Conservation (phyloP, 2,888 invertebrate species). For the Clostera curtula region DNA sequence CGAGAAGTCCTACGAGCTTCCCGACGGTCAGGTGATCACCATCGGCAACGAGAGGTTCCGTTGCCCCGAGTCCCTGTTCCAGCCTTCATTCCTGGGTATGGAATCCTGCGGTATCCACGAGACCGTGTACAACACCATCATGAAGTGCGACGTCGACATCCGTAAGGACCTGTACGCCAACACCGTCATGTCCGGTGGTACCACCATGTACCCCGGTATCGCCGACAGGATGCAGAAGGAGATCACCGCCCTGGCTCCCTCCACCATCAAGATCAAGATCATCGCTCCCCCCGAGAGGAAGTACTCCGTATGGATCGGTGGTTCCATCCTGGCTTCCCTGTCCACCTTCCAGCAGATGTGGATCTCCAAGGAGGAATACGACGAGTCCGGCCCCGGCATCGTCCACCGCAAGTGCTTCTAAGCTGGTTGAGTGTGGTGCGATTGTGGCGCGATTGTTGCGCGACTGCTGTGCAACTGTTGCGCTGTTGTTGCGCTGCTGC, state of each 20-base stretch:
- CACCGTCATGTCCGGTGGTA: constrained; percentile 93
- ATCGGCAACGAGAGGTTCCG: constrained; percentile 94
- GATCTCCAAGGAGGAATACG: constrained; percentile 94
- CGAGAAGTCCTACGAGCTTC: constrained; percentile 93
- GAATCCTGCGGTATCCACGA: constrained; percentile 95
- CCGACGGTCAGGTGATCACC: constrained; percentile 94
- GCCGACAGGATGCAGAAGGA: constrained; percentile 94
- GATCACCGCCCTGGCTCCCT: constrained; percentile 91
- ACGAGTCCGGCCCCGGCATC: constrained; percentile 87
- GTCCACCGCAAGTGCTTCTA: constrained; percentile 85
- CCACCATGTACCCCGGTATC: constrained; percentile 93
- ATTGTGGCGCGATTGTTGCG: constrained; percentile 20
- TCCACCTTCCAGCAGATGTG: constrained; percentile 95
- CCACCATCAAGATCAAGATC: constrained; percentile 96
- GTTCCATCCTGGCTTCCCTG: constrained; percentile 90
- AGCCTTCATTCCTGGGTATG: constrained; percentile 91
- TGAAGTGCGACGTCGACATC: constrained; percentile 98
- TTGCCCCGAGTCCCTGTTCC: constrained; percentile 92
- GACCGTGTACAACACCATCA: constrained; percentile 97
- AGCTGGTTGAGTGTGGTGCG: constrained; percentile 39
- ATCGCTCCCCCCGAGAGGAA: constrained; percentile 93
- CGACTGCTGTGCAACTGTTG: too few species aligned
- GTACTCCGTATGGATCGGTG: constrained; percentile 94
- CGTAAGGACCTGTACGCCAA: constrained; percentile 95
- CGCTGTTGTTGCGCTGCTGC: too few species aligned